Base-by-base conservation (phyloP, 1,140 invertebrate species). In the Ceratina australensis region DNA sequence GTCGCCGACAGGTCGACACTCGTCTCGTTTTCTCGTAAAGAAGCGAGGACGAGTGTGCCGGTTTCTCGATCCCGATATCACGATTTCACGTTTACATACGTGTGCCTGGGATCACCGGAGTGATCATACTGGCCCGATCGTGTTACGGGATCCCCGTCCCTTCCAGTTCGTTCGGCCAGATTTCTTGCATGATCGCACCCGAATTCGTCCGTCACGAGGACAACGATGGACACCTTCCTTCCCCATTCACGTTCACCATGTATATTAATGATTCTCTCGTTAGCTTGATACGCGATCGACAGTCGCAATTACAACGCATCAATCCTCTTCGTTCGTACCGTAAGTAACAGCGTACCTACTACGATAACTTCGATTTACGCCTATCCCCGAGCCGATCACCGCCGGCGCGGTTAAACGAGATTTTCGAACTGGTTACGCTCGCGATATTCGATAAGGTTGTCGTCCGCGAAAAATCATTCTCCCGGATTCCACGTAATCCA, bases 101-200 rank as follows among this genome's bases (percentile, higher is more conserved):
- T 72, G 71, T 54, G 63, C 50, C 54, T 64, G 64, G 65, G 83
- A 86, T 86, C 84, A 72, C 50, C 84, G 77, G 57, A 71, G 78
- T 56, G 84, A 83, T 86, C 85, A 72, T 56, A 73, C 66, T 81
- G 76, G 75, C 54, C 72, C 72, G 83, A 87, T 88, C 90, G 86
- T 89, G 82, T 90, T 91, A 90, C 90, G 76, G 73, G 83, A 82
- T 75, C 65, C 80, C 84, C 77, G 87, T 90, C 89, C 85, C 85
- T 91, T 90, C 87, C 87, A 90, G 86, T 90, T 89, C 83, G 89
- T 87, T 90, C 87, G 82, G 86, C 82, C 83, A 90, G 88, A 90
- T 90, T 90, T 90, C 82, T 85, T 83, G 88, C 86, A 82, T 90
- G 90, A 84, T 86, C 83, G 89, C 85, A 84, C 65, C 73, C 71